Conservation (phyloP, 2,797 vertebrate species). For the Vespertilio murinus region DNA sequence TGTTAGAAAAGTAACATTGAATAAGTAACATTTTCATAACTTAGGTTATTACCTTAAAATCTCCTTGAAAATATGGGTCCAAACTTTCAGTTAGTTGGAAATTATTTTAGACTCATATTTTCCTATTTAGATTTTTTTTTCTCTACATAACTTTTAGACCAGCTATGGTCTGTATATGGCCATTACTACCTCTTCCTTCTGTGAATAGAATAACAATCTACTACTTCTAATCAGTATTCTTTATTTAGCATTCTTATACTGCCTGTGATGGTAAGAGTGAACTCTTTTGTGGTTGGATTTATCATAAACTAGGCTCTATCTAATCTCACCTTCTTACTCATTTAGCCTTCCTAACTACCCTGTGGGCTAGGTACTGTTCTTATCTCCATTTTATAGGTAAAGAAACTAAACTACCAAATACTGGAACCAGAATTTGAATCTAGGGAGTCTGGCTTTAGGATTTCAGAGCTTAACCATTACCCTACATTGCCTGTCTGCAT, state of each 20-base stretch:
- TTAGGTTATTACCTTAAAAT: slow-evolving; percentile 20
- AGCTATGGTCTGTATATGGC: not conserved
- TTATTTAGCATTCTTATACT: not conserved
- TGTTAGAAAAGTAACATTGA: slow-evolving; percentile 7
- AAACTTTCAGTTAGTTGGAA: not conserved
- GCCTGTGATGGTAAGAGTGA: not conserved
- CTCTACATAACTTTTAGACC: not conserved
- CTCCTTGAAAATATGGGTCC: not conserved
- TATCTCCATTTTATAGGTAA: not conserved
- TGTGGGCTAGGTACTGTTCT: not conserved
- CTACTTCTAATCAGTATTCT: not conserved
- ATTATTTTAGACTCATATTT: not conserved
- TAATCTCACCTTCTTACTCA: not conserved
- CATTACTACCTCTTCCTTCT: not conserved
- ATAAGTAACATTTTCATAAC: slow-evolving; percentile 16
- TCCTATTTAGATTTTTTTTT: not conserved
- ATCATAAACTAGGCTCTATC: not conserved
- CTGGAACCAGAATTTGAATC: not conserved
- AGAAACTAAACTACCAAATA: not conserved
- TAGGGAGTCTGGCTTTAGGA: not conserved
- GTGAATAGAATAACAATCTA: not conserved
- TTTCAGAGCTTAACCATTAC: not conserved
- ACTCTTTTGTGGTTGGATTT: not conserved
- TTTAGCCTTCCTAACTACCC: not conserved
- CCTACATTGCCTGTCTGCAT: not conserved